A percentile compares a stretch with the other conserved stretches of the same genome.
phyloP scores from a whole-genome alignment of 1,140 invertebrate species.

The Trachymyrmex cornetzi region DNA sequence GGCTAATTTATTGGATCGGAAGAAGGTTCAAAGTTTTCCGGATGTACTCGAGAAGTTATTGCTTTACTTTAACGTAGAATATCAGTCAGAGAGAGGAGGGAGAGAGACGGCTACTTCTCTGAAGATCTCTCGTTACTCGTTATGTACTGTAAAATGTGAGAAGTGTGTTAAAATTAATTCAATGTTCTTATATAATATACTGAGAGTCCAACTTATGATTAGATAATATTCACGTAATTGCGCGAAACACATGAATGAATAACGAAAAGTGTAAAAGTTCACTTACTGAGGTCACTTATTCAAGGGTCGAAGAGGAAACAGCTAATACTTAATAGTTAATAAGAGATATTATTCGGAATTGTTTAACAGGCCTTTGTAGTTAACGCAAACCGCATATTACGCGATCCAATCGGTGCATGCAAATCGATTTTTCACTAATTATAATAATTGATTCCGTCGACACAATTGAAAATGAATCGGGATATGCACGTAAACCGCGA shows the following conservation, averaged over 20 bases:
- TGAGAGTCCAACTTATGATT: neutral
- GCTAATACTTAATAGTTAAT: neutral
- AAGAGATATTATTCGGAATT: neutral
- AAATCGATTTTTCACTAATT: conserved; percentile 60
- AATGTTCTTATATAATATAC: neutral
- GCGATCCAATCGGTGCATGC: neutral
- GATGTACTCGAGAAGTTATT: conserved; percentile 62
- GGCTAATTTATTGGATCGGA: conserved; percentile 64
- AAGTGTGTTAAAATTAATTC: conserved; percentile 50
- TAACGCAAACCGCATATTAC: conserved; percentile 25
- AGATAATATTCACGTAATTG: neutral
- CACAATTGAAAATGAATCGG: conserved; percentile 45
- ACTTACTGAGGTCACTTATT: neutral
- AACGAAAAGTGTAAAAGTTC: neutral
- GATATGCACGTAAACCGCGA: conserved; percentile 36
- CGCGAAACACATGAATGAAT: neutral
- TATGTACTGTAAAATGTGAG: conserved; percentile 29
- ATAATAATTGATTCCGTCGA: conserved; percentile 55
- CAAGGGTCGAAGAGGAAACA: neutral
- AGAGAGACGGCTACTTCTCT: neutral
- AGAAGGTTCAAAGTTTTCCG: conserved; percentile 59
- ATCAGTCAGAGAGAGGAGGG: neutral
- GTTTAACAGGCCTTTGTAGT: conserved; percentile 5
- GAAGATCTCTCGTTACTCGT: conserved; percentile 41
- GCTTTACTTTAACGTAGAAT: conserved; percentile 58